These are phyloP conservation scores for Holacanthella duospinosa DNA, from an alignment of 2,888 invertebrate genomes.

Conservation along the genomic window DNA sequence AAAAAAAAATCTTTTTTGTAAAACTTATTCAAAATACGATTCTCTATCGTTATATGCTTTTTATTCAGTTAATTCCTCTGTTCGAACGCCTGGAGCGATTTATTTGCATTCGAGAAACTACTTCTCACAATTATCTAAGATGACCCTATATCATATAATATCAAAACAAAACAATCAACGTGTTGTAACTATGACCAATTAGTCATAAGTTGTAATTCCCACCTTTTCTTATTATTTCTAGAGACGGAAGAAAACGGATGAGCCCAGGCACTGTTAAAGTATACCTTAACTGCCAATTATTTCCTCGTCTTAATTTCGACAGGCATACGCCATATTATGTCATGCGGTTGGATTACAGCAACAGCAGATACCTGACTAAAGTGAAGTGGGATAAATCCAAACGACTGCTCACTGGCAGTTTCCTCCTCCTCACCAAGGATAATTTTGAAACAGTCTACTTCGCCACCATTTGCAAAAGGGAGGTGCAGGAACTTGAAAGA, in stretches of 20 bases:
- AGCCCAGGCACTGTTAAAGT: not conserved
- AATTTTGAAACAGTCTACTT: slow-evolving; percentile 42
- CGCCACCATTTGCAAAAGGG: slow-evolving; percentile 40
- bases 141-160: too few species aligned
- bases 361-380: not conserved
- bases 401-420: slow-evolving; percentile 42
- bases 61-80: too few species aligned
- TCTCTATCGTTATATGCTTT: too few species aligned
- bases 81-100: too few species aligned
- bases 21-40: too few species aligned
- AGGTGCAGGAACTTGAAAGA: slow-evolving; percentile 33
- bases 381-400: slow-evolving; percentile 41
- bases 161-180: too few species aligned
- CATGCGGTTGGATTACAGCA: slow-evolving; percentile 6
- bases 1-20: too few species aligned
- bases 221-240: not conserved
- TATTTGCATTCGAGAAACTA: too few species aligned
- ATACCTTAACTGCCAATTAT: not conserved
- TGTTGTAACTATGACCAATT: not conserved
- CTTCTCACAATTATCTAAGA: too few species aligned
- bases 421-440: slow-evolving; percentile 44
- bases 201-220: not conserved
- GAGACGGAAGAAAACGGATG: not conserved
- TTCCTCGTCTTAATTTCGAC: not conserved
- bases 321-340: not conserved